Evolutionary conservation across 23 tunicate species (phyloP).

Genomic region (Clavelina lepadiformis): DNA sequence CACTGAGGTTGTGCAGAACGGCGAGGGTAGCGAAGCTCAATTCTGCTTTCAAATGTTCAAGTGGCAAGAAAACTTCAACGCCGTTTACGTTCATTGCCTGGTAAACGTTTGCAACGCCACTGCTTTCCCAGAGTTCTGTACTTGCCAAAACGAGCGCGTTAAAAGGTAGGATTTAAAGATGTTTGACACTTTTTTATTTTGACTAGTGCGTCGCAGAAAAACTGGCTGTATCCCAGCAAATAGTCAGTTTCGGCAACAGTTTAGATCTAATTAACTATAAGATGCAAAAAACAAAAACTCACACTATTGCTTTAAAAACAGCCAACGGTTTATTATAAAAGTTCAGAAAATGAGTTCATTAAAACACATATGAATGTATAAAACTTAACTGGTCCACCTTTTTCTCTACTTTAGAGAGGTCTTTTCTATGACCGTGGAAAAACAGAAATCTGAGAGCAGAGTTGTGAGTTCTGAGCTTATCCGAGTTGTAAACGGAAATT

Average conservation of each 20-base stretch:
- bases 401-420: no score
- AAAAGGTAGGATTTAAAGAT: conserved; percentile 49
- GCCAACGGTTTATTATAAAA: no score
- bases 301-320: no score
- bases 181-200: no score
- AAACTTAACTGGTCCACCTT: no score
- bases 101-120: conserved; percentile 72
- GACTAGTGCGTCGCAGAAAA: no score
- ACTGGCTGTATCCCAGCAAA: no score
- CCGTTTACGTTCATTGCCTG: conserved; percentile 60
- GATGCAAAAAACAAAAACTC: no score
- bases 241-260: no score
- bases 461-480: neutral
- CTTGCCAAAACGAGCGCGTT: conserved; percentile 27
- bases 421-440: neutral
- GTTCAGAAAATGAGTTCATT: no score
- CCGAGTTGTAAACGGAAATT: neutral
- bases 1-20: conserved; percentile 35
- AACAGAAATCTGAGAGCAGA: neutral
- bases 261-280: no score
- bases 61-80: conserved; percentile 38
- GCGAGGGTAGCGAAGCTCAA: conserved; percentile 35
- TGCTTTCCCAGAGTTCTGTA: conserved; percentile 42
- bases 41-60: conserved; percentile 68
- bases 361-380: no score